These are phyloP conservation scores for Neodontobutis hainanensis DNA, from an alignment of 2,113 vertebrate species.

Conservation along the genomic window DNA sequence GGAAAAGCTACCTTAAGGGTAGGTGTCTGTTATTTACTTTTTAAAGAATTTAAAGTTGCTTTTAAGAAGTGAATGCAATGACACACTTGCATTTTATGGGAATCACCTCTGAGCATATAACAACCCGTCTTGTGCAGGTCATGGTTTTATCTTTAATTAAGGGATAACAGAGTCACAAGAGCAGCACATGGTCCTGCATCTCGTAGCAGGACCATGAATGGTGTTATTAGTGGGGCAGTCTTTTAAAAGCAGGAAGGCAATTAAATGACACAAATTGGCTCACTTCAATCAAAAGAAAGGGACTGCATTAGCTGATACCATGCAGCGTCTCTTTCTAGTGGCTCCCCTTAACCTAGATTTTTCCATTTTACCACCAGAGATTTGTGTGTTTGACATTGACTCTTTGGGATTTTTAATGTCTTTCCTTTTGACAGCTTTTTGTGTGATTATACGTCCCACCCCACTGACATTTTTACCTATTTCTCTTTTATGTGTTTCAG, in stretches of 20 bases:
- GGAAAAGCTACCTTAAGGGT: conserved; percentile 51
- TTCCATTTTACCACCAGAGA: conserved; percentile 35
- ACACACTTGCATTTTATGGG: too few species aligned
- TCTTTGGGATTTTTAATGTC: conserved; percentile 14
- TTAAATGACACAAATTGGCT: conserved; percentile 50
- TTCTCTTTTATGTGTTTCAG: conserved; percentile 80
- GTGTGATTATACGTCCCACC: conserved; percentile 3
- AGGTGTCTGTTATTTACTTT: conserved; percentile 59
- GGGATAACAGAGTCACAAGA: conserved; percentile 19
- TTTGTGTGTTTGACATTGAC: conserved; percentile 30
- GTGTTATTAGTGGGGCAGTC: conserved; percentile 12
- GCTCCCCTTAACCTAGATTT: conserved; percentile 56
- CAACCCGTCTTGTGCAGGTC: neutral
- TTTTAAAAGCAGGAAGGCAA: conserved; percentile 41
- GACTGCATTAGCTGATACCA: conserved; percentile 46
- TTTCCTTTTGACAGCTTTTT: conserved; percentile 41
- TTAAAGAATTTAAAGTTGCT: conserved; percentile 7
- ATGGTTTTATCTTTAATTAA: conserved; percentile 37
- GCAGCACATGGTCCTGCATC: conserved; percentile 19
- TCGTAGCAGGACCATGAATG: conserved; percentile 34
- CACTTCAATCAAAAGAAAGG: conserved; percentile 34
- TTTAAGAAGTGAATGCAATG: neutral
- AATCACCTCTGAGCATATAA: neutral
- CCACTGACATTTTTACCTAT: conserved; percentile 57
- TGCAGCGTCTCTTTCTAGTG: conserved; percentile 37